Base-by-base conservation (phyloP, 2,113 vertebrate genomes). In the Microtus ochrogaster region DNA sequence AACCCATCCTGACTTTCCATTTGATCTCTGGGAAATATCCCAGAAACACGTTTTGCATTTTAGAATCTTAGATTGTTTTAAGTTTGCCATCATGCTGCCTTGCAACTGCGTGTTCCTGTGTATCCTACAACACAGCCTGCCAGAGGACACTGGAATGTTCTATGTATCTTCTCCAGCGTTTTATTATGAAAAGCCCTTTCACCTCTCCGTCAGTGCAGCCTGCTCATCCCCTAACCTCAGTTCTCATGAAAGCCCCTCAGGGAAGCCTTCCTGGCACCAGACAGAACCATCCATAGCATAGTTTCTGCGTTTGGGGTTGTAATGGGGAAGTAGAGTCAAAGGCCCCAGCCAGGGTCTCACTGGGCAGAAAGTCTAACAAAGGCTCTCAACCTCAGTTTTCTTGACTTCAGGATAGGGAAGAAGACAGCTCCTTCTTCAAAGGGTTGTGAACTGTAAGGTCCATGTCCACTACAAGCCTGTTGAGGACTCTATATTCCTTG, bases 11-110 rank as follows among this genome's bases (percentile, higher is more conserved):
- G 76, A 4, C 82, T 82, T 76, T 89, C 90, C 96, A 89, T 89
- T 65, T 7, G 63, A 65, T 47, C 73, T 77, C 85, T 33, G 26
- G 87, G 93, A 95, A 89, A 89, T 74, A 95, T 47, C 55, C 58
- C 72, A 78, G 3, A 3, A 92, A n/a, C 58, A 36, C 24, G 36
- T 68, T 91, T 12, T 28, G 1, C 5, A 26, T 82, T 73, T 52
- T 61, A 4, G 83, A 41, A 76, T 33, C 76, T 65, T 39, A 70
- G 55, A 70, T 6, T 72, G 63, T 91, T 91, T 97, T 73, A n/a
- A 65, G 58, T 44, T 33, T 10, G 66, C 66, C 66, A 66, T 76
- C 89, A 17, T 74, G 63, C 76, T 55, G 49, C 90, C 49, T 92
- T 73, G 49, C 26, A 49, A 36, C 44, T 30, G 19, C 13, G 14